Percentiles rank a stretch among this genome's conserved stretches.
These are phyloP conservation scores for Oligia latruncula DNA, from an alignment of 2,888 invertebrate genomes.

Conservation along the genomic window DNA sequence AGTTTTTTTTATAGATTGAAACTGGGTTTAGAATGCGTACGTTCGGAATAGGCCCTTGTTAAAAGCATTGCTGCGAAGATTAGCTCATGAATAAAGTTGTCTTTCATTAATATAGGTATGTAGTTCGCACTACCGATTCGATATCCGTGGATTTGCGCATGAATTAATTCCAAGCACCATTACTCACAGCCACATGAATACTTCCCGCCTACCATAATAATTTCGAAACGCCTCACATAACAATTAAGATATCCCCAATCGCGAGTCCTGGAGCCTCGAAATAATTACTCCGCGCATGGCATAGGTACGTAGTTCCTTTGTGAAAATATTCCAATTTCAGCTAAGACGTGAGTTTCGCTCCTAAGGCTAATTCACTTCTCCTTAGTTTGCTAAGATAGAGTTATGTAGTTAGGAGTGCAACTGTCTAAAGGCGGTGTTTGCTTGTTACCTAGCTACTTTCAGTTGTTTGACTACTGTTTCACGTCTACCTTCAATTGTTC, in stretches of 20 bases:
- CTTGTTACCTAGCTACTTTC: conserved; percentile 44
- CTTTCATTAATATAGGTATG: conserved; percentile 21
- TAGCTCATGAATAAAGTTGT: conserved; percentile 32
- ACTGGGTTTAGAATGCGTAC: neutral
- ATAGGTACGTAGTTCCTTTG: conserved; percentile 58
- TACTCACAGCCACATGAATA: conserved; percentile 38
- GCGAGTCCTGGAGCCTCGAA: conserved; percentile 44
- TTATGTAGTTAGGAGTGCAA: conserved; percentile 58
- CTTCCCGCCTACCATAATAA: conserved; percentile 24
- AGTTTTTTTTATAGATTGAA: neutral
- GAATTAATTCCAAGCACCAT: conserved; percentile 41
- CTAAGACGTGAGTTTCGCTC: conserved; percentile 46
- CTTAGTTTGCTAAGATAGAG: conserved; percentile 43
- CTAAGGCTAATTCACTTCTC: conserved; percentile 59
- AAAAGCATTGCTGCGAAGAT: conserved; percentile 4
- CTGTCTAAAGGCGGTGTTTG: conserved; percentile 45
- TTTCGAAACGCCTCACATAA: conserved; percentile 44
- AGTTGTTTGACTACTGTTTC: conserved; percentile 39
- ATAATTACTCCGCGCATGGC: conserved; percentile 62
- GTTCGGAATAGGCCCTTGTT: neutral
- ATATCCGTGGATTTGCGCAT: conserved; percentile 9
- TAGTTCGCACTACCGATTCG: conserved; percentile 24
- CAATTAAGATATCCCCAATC: conserved; percentile 43
- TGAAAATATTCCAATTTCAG: conserved; percentile 62
- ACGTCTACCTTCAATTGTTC: conserved; percentile 52